Conservation (phyloP, 1,140 invertebrate genomes). For the Diorhabda elongata region DNA sequence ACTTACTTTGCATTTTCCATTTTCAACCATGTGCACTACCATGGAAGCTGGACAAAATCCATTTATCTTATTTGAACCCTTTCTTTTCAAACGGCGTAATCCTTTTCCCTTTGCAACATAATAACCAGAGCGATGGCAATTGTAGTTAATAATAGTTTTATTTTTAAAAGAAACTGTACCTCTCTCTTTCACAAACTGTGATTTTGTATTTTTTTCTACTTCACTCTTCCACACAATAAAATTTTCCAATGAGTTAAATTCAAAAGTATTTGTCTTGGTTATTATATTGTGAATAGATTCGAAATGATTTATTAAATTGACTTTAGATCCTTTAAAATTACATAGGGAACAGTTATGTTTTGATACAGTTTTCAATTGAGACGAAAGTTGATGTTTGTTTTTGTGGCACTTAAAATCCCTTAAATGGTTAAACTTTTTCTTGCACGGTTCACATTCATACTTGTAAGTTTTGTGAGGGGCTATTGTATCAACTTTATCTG, state of each 20-base stretch:
- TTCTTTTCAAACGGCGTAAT: conserved; percentile 17
- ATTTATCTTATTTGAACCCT: conserved; percentile 22
- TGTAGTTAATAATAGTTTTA: conserved; percentile 8
- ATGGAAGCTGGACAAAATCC: conserved; percentile 23
- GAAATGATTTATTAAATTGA: conserved; percentile 14
- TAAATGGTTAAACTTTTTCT: not conserved
- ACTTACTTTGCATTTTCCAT: too few relatives aligned
- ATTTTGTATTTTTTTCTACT: conserved; percentile 12
- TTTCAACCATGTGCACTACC: not conserved
- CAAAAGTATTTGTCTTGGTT: not conserved
- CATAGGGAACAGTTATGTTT: conserved; percentile 17
- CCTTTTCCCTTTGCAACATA: conserved; percentile 21
- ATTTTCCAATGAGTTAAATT: conserved; percentile 1
- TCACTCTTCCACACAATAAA: conserved; percentile 10
- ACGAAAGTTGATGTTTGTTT: not conserved
- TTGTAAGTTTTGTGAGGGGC: conserved; percentile 1
- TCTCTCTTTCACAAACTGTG: conserved; percentile 2
- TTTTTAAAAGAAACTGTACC: not conserved
- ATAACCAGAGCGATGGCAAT: conserved; percentile 21
- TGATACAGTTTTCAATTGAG: not conserved
- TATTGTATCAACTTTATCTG: conserved; percentile 4
- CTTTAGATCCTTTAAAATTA: conserved; percentile 10
- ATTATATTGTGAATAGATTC: conserved; percentile 11
- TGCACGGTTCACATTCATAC: not conserved
- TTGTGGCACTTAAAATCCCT: not conserved